These are phyloP conservation scores for Rhipidura dahli DNA, from an alignment of 2,113 vertebrate species.

Conservation along the genomic window DNA sequence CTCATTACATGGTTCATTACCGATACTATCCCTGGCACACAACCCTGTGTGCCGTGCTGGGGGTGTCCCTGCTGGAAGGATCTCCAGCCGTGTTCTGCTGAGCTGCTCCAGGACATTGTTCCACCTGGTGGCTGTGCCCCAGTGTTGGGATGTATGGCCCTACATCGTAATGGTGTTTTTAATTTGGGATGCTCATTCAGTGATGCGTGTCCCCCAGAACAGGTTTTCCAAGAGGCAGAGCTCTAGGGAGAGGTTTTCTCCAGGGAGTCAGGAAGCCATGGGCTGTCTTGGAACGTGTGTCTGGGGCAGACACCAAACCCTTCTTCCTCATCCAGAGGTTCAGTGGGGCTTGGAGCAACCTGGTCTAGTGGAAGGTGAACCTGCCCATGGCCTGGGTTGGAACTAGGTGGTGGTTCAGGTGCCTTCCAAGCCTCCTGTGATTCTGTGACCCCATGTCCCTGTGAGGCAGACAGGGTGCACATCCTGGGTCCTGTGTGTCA, in stretches of 20 bases:
- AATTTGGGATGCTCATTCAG: background rate
- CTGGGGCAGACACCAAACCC: background rate
- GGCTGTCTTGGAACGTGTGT: rapidly evolving
- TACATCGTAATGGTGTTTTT: background rate
- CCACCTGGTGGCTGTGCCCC: background rate
- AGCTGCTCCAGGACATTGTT: constrained; percentile 3
- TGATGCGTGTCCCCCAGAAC: background rate
- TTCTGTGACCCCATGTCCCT: background rate
- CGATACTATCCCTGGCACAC: constrained; percentile 5
- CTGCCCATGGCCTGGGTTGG: background rate
- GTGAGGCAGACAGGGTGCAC: background rate
- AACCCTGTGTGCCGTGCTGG: background rate
- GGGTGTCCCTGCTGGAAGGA: background rate
- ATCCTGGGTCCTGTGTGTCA: background rate
- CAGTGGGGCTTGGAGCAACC: background rate
- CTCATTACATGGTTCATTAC: constrained; percentile 58
- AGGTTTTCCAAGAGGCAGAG: background rate
- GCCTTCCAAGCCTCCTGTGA: background rate
- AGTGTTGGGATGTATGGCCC: background rate
- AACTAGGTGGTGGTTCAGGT: background rate
- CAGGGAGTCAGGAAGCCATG: background rate
- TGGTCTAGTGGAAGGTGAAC: background rate
- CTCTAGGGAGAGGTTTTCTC: background rate
- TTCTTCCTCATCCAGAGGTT: background rate
- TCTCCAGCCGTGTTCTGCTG: rapidly evolving